Percentiles rank a stretch among this genome's conserved stretches.
These are phyloP conservation scores for Pterocles orientalis DNA, from an alignment of 2,113 vertebrate species.

Conservation along the genomic window DNA sequence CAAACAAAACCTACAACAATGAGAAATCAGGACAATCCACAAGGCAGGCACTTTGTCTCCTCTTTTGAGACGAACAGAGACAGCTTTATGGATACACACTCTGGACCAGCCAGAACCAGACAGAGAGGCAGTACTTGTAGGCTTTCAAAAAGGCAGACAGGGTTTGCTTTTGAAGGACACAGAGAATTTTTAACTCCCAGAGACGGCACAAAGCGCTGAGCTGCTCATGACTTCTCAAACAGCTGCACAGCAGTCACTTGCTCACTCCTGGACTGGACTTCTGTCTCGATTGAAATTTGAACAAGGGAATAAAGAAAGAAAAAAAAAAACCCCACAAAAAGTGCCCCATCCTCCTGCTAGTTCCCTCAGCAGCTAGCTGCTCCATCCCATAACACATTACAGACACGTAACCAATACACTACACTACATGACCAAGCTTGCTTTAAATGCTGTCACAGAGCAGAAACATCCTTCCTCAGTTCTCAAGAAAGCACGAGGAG, in stretches of 20 bases:
- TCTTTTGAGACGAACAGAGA: not conserved
- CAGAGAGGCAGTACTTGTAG: rapidly evolving
- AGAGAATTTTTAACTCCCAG: not conserved
- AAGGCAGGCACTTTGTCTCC: not conserved
- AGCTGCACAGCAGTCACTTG: not conserved
- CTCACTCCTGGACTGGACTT: not conserved
- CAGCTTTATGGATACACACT: not conserved
- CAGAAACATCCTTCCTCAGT: not conserved
- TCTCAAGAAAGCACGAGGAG: not conserved
- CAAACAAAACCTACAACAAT: not conserved
- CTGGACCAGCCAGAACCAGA: not conserved
- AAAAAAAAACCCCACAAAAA: not conserved
- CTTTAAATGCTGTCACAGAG: not conserved
- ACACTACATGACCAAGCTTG: not conserved
- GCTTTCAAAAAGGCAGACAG: not conserved
- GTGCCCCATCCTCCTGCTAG: not conserved
- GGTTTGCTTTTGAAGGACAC: not conserved
- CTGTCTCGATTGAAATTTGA: not conserved
- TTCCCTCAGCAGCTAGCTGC: not conserved
- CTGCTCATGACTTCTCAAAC: not conserved
- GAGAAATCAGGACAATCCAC: not conserved
- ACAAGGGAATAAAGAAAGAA: not conserved
- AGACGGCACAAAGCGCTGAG: not conserved
- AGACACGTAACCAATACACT: not conserved
- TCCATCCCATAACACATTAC: not conserved